Evolutionary conservation across 2,113 vertebrate species (phyloP).

Genomic region (Antennarius striatus): DNA sequence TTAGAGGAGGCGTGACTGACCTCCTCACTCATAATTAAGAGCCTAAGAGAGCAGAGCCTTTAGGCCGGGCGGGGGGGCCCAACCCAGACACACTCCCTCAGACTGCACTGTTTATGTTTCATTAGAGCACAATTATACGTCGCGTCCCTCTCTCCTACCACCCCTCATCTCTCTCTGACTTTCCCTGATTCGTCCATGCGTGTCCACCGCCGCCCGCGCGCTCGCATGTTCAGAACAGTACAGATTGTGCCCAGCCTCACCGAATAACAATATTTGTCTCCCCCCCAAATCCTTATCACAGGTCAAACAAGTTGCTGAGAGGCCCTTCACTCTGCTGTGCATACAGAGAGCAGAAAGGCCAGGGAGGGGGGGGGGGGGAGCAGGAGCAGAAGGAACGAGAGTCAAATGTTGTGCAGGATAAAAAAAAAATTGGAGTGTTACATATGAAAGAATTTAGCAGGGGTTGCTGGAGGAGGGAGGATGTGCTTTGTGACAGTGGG

Average conservation of each 20-base stretch:
- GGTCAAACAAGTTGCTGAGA: conserved; percentile 63
- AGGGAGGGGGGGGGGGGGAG: too few relatives aligned
- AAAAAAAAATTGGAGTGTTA: conserved; percentile 21
- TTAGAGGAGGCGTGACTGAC: conserved; percentile 64
- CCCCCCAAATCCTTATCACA: conserved; percentile 38
- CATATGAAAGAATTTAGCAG: conserved; percentile 39
- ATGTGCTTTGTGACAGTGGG: conserved; percentile 7
- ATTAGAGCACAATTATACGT: conserved; percentile 75
- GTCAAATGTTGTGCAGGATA: background rate
- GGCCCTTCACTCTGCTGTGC: conserved; percentile 38
- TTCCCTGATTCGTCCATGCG: conserved; percentile 27
- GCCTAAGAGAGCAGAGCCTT: conserved; percentile 70
- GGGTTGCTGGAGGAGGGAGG: conserved; percentile 19
- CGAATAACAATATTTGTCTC: conserved; percentile 39
- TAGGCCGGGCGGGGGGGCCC: conserved; percentile 58
- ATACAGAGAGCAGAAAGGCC: conserved; percentile 19
- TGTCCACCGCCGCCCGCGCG: conserved; percentile 3
- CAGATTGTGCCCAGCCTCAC: conserved; percentile 30
- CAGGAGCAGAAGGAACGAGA: conserved; percentile 9
- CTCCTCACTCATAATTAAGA: conserved; percentile 75
- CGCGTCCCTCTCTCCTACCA: conserved; percentile 50
- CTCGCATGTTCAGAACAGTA: conserved; percentile 31
- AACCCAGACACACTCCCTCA: conserved; percentile 73
- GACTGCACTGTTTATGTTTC: conserved; percentile 74
- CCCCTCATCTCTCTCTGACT: conserved; percentile 37